These are phyloP conservation scores for Montipora capricornis DNA, from an alignment of 64 coral and sea anemone species.

Conservation along the genomic window DNA sequence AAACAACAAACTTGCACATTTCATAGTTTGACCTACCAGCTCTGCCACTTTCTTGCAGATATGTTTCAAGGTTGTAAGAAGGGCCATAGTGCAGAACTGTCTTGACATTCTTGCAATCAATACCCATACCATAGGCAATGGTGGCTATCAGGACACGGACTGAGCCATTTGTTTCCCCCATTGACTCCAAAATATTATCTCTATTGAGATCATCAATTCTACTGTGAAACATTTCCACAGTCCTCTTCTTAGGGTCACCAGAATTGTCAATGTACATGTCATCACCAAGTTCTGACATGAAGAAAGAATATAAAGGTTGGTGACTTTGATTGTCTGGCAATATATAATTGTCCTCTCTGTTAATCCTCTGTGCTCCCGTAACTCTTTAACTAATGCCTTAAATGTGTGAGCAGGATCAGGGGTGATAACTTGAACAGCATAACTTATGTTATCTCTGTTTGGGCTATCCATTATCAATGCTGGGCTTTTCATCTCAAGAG, in stretches of 20 bases:
- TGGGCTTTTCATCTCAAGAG: slow-evolving; percentile 8
- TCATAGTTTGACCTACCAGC: slow-evolving; percentile 15
- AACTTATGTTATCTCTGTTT: slow-evolving; percentile 38
- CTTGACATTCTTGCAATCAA: slow-evolving; percentile 41
- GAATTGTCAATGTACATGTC: slow-evolving; percentile 17
- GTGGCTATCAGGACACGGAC: too few relatives aligned
- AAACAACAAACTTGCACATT: not conserved
- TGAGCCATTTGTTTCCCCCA: too few relatives aligned
- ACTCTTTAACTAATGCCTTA: not conserved
- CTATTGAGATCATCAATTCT: too few relatives aligned
- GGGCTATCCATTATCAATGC: slow-evolving; percentile 6
- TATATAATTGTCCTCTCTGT: slow-evolving; percentile 35
- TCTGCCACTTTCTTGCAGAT: slow-evolving; percentile 63
- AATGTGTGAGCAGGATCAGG: slow-evolving; percentile 27
- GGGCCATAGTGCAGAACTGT: slow-evolving; percentile 43
- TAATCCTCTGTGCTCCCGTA: not conserved
- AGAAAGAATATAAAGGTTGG: slow-evolving; percentile 15
- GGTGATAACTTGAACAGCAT: slow-evolving; percentile 34
- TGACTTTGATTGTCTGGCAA: slow-evolving; percentile 60
- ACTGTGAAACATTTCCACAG: too few relatives aligned
- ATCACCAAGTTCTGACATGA: slow-evolving; percentile 41
- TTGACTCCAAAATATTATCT: too few relatives aligned
- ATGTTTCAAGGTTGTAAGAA: slow-evolving; percentile 31
- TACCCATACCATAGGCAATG: slow-evolving; percentile 55
- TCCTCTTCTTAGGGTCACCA: not conserved